Percentiles rank a stretch among this genome's conserved stretches.
Evolutionary conservation across 2,888 invertebrate genomes (phyloP).

Genomic region (Tetragonula carbonaria): DNA sequence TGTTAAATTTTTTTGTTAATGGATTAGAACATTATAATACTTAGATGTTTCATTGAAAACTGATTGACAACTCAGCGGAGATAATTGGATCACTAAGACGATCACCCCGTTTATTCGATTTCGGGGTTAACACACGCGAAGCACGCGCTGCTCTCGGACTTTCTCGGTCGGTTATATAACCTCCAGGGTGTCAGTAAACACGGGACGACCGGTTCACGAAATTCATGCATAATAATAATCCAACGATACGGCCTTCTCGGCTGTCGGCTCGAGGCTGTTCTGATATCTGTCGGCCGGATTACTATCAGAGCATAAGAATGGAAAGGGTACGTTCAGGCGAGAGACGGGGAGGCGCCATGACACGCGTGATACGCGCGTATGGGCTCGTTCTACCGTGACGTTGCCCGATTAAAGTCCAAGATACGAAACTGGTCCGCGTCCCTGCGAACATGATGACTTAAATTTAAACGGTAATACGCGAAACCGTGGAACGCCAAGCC

Average conservation of each 20-base stretch:
- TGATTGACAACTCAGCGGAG: background rate
- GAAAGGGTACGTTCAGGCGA: constrained; percentile 48
- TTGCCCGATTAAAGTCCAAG: constrained; percentile 55
- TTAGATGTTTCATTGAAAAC: background rate
- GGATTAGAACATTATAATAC: no score
- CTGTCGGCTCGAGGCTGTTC: constrained; percentile 68
- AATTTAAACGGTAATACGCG: constrained; percentile 51
- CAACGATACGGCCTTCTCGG: constrained; percentile 69
- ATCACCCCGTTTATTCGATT: background rate
- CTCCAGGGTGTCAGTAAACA: constrained; percentile 19
- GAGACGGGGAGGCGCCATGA: constrained; percentile 54
- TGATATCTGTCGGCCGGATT: constrained; percentile 62
- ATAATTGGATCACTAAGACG: background rate
- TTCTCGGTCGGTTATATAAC: constrained; percentile 50
- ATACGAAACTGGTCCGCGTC: constrained; percentile 60
- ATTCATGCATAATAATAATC: constrained; percentile 60
- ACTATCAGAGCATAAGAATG: constrained; percentile 59
- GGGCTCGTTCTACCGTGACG: constrained; percentile 67
- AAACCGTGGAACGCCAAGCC: constrained; percentile 36
- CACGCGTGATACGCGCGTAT: constrained; percentile 57
- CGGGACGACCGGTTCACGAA: constrained; percentile 52
- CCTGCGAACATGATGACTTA: constrained; percentile 42
- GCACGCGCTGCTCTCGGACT: constrained; percentile 23
- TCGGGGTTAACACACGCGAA: constrained; percentile 23
- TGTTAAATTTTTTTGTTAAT: no score